Percentiles rank a stretch among this genome's conserved stretches.
phyloP scores from a whole-genome alignment of 2,113 vertebrate genomes.

The Sardina pilchardus region DNA sequence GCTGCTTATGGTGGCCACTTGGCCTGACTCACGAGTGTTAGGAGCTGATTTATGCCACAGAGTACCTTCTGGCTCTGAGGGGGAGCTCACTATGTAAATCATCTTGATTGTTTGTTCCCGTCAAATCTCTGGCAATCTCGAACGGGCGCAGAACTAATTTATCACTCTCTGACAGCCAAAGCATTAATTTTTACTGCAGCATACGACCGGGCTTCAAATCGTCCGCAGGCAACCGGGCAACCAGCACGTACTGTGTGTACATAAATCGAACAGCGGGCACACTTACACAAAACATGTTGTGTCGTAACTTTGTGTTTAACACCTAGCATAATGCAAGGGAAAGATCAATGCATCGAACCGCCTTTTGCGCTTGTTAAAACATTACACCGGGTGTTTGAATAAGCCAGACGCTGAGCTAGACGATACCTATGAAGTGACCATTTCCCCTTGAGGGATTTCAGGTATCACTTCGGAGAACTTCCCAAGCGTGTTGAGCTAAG shows the following conservation, averaged over 20 bases:
- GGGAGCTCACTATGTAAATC: neutral
- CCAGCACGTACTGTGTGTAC: neutral
- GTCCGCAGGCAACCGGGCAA: neutral
- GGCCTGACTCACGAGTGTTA: neutral
- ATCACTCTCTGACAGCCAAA: neutral
- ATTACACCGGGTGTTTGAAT: neutral
- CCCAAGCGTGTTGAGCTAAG: neutral
- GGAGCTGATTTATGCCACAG: neutral
- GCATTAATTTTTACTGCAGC: neutral
- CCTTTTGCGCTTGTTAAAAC: neutral
- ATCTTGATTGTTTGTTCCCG: neutral
- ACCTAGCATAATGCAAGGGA: too few species aligned
- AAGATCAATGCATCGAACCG: neutral
- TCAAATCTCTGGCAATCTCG: neutral
- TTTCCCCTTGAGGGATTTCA: neutral
- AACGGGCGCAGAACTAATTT: neutral
- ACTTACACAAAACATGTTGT: neutral
- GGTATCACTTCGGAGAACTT: conserved; percentile 1
- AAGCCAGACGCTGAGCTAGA: neutral
- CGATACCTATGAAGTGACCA: neutral
- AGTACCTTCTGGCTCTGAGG: neutral
- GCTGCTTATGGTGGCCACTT: too few species aligned
- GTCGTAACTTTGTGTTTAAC: neutral
- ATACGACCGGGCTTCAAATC: neutral
- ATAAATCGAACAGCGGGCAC: neutral